Evolutionary conservation across 2,888 invertebrate species (phyloP), one percentile per base, ranked within the genome.

Genomic region (Diloba caeruleocephala): DNA sequence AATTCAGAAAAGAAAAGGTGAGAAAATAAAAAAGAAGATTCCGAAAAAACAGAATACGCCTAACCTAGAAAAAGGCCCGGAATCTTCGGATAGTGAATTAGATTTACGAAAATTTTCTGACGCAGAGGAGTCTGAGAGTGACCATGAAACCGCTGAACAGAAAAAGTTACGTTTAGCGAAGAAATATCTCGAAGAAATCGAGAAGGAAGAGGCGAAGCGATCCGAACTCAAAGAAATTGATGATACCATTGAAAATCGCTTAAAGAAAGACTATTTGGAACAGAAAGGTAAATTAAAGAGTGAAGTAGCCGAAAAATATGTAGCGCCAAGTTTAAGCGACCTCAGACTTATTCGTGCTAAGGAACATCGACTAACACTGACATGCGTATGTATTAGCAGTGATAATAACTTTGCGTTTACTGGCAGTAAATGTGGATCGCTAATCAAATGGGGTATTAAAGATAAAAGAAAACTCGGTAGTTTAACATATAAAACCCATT

Each of bases 141-240:
- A 96, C 64, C 92, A 95, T 64, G 97, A 98, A 87, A 98, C 98
- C 0, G 96, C 96, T 0, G 98, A 98, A 83, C 98, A 99, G 79
- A 99, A 98, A 82, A 97, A 97, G 68, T 82, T 99, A 38, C 95
- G 98, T 33, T 88, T 99, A 57, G 98, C 99, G 0, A 98, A 98
- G 83, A 95, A 97, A 81, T 98, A 98, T 87, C 92, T 99, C 25
- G 94, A 97, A 76, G 97, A 98, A 93, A 96, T 99, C 33, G 96
- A 97, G 87, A 95, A 95, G 78, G 96, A 97, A 93, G 97, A 97
- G 82, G 95, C 94, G 14, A 95, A 95, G 63, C 94, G 96, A 69
- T 94, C 95, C 0, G 96, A 96, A 70, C 92, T 95, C 12, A 94
- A 94, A 62, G 95, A 95, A 69, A 90, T 95, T 33, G 95, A 95